Evolutionary conservation across 2,113 vertebrate species (phyloP), one percentile per base, ranked within the genome.

Genomic region (Isurus oxyrinchus): DNA sequence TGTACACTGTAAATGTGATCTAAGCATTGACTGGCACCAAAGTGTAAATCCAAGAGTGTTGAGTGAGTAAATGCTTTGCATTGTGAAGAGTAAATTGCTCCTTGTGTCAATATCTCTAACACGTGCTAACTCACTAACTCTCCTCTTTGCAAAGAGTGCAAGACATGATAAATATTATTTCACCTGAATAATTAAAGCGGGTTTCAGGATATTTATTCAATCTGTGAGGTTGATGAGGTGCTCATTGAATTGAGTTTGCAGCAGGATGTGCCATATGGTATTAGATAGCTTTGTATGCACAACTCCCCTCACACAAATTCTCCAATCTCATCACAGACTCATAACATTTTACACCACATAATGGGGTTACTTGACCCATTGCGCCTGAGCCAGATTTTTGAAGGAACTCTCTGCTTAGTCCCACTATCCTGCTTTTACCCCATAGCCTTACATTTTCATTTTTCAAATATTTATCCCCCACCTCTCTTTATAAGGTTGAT

Each of bases 171-270:
- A 93, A 93, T 63, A 93, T 93, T 63, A 40, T 61, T 61, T 93
- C 90, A 93, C 90, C 59, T 93, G 90, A 93, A 61, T n/a, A 93
- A 93, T 35, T 57, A 93, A 61, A 93, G 57, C 57, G 16, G 35
- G 14, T 63, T 61, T 93, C 14, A 63, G 90, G 55, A 61, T 40
- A 63, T n/a, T 93, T 31, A 93, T n/a, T 61, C 57, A 14, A 61
- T 61, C 13, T 63, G 31, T 63, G 5, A 93, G 1, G 35, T 2
- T 90, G 27, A 4, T 27, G 27, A 31, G 25, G 31, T 90, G 90
- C 0, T 40, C 59, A 93, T 57, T 61, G 19, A 14, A 13, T 55
- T 57, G 53, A 59, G 44, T 10, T 49, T 55, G 6, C 69, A 31
- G 69, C 27, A 72, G 25, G 63, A 66, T 66, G 63, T 66, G 3